Percentiles rank a stretch among this genome's conserved stretches.
Conservation (phyloP, 1,140 invertebrate genomes). For the Tetramorium parvispinum region DNA sequence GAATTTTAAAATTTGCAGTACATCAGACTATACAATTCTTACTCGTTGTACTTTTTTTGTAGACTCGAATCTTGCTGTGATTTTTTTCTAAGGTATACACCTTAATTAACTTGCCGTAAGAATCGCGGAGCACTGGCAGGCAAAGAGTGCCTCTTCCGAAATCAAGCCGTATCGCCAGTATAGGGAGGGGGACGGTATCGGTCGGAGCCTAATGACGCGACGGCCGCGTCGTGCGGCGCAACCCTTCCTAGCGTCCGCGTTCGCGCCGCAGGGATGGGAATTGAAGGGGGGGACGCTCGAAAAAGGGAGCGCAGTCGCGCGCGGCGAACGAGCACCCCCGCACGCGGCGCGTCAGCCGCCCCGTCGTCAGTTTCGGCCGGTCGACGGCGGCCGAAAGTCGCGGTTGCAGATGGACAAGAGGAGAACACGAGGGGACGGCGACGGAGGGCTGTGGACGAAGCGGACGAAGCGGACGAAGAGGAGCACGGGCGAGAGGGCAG, state of each 20-base stretch:
- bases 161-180: neutral
- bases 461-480: neutral
- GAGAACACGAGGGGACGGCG: slow-evolving; percentile 32
- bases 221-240: slow-evolving; percentile 28
- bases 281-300: slow-evolving; percentile 15
- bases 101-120: neutral
- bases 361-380: slow-evolving; percentile 76
- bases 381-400: slow-evolving; percentile 76
- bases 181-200: neutral
- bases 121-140: slow-evolving; percentile 9
- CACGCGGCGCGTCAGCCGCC: slow-evolving; percentile 61
- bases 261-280: slow-evolving; percentile 8
- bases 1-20: neutral
- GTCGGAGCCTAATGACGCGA: slow-evolving; percentile 31
- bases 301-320: slow-evolving; percentile 74
- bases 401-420: slow-evolving; percentile 40
- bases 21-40: neutral
- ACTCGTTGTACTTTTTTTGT: neutral
- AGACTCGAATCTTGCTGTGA: neutral
- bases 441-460: too few relatives aligned
- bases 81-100: neutral
- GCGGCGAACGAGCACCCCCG: slow-evolving; percentile 69
- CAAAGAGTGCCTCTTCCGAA: slow-evolving; percentile 12
- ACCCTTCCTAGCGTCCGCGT: slow-evolving; percentile 34
- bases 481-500: slow-evolving; percentile 8